Base-by-base conservation (phyloP, 2,113 vertebrate genomes). In the Callochromis pleurospilus region DNA sequence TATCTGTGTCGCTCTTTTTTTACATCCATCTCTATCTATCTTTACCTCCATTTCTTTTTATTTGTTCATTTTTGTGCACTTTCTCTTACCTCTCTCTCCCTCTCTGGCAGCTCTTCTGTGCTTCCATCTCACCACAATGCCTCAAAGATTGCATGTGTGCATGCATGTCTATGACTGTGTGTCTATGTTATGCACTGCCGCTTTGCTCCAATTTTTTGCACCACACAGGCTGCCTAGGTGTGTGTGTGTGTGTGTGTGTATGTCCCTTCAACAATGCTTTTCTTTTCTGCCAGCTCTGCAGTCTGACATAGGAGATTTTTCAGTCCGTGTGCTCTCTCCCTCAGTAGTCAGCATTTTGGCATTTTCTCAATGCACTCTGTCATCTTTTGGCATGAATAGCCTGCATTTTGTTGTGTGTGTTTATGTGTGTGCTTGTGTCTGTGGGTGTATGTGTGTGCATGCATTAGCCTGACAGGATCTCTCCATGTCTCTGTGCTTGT, bases 261-360 rank as follows among this genome's bases (percentile, higher is more conserved):
- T 82, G 65, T 88, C 89, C 90, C 83, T 88, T 91, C 83, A 91
- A 93, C 93, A 92, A 94, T 93, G 91, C 91, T 87, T 90, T 87
- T 89, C 86, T 79, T 92, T 94, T 94, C 86, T 94, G 94, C 93
- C 92, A 90, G 92, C 93, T 93, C 91, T 94, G 95, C 93, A 93
- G 92, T 94, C 92, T 94, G 93, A 95, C 93, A 94, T 91, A 75
- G 88, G 88, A 94, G 90, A 91, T 95, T 94, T 95, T 95, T 94
- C 93, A 93, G 90, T 77, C 90, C 90, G 51, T 60, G 65, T 81
- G 85, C 90, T 91, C 88, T 84, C 90, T 86, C 93, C 90, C 93
- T 93, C 93, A 91, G 86, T 92, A 94, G 91, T 95, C 94, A 93
- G 94, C 95, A 94, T 94, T 95, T 94, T 95, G 94, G 92, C 91